Base-by-base conservation (phyloP, 1,140 invertebrate species). In the Himalopsyche phryganea region DNA sequence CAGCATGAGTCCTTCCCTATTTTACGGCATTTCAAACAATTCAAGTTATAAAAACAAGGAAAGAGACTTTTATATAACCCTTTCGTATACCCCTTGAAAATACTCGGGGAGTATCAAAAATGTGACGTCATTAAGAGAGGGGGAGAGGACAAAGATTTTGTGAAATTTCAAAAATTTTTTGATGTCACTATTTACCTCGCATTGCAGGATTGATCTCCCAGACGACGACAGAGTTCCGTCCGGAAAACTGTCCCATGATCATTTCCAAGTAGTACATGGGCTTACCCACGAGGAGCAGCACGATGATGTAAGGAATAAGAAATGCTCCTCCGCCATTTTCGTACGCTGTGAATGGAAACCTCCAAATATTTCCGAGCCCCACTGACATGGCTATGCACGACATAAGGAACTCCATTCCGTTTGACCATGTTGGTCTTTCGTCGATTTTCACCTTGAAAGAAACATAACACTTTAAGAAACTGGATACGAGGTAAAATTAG, bases 211-310 rank as follows among this genome's bases (percentile, higher is more conserved):
- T 70, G 7, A 72, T 66, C 4, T 71, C 70, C 66, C 74, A 81
- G 52, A 82, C 74, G 54, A 80, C 84, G 19, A 88, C 83, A 1
- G 82, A 82, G 4, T 85, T 85, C 15, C 76, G 72, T 41, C 85
- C 81, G 0, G 90, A 79, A 61, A 88, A 89, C 66, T 89, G 87
- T 11, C 87, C 87, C 0, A 89, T 68, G 0, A 86, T 77, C 59
- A 88, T 85, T 63, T 94, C 91, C 79, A 93, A 79, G 65, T 90
- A 91, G 67, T 93, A 94, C n/a, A 92, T 74, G 0, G 91, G 91
- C 62, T 90, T 81, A 0, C 91, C 91, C 38, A 90, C 83, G 5
- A 92, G 72, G 1, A 91, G 66, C 47, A 94, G 75, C 38, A 91
- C 85, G 32, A 92, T 79, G 5, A 87, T 75, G 66, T 91, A 92